Evolutionary conservation across 2,797 vertebrate genomes (phyloP), one percentile per base, ranked within the genome.

Genomic region (Sciurus carolinensis): DNA sequence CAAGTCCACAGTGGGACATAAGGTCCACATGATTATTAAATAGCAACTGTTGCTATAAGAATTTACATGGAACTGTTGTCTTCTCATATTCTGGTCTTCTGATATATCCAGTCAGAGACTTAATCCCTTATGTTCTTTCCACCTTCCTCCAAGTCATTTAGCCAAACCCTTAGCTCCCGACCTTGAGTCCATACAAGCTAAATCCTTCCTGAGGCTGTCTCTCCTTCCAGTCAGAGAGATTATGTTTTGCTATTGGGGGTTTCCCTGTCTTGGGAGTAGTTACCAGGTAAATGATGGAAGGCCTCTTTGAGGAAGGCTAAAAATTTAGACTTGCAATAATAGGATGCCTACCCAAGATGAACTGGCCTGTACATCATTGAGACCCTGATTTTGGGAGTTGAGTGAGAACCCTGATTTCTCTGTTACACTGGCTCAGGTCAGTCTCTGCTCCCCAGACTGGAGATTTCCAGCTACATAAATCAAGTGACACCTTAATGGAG

Each of bases 351-450:
- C 22, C 54, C 22, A 76, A 5, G 59, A 24, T 84, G 5, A 52
- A 66, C 15, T 47, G 62, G 39, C n/a, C 67, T 84, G 20, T 1
- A 5, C 42, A 44, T 24, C 57, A 4, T 7, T 14, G 67, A 83
- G 30, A 36, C 71, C 42, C 52, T 67, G 54, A 75, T 54, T 54
- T 18, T 62, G 10, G 76, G 69, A 24, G 18, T 24, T 44, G 12
- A 11, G 47, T 1, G 39, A 85, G 42, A 47, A 24, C 20, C 33
- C 7, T 47, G 7, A 20, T 44, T 75, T 83, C n/a, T 28, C 50
- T 18, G 2, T 26, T 26, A 0, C 5, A 28, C 30, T n/a, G 18
- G 15, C 50, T 67, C 73, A 15, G 0, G 11, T 36, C 73, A 2
- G 59, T 24, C 28, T 75, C 69, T 24, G 28, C 54, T 28, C 33